Percentiles rank a stretch among this genome's conserved stretches.
These are phyloP conservation scores for Apodemus agrarius DNA, from an alignment of 2,797 vertebrate genomes.

Conservation along the genomic window DNA sequence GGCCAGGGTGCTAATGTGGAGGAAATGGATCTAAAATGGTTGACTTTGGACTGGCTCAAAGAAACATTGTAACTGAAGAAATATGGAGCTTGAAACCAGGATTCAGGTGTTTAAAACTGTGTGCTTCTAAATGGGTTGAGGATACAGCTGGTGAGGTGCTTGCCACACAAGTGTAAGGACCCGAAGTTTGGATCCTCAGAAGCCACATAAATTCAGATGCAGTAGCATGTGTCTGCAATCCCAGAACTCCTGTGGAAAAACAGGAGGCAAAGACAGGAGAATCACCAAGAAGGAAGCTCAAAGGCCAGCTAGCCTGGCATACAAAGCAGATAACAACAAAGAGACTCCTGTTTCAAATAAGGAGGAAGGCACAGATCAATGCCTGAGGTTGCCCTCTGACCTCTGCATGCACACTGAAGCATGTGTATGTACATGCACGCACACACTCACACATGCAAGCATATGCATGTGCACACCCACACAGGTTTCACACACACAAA, in stretches of 20 bases:
- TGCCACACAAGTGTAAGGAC: not conserved
- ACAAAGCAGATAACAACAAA: not conserved
- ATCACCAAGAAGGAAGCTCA: not conserved
- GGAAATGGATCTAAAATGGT: not conserved
- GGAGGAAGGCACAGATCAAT: not conserved
- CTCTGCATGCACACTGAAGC: not conserved
- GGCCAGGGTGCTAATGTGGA: not conserved
- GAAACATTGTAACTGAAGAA: not conserved
- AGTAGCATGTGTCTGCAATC: not conserved
- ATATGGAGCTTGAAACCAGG: not conserved
- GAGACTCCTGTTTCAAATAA: not conserved
- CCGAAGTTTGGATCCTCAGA: not conserved
- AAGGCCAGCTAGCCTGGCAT: not conserved
- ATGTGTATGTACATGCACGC: not conserved
- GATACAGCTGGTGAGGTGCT: not conserved
- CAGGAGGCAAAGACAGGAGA: not conserved
- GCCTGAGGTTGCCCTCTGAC: not conserved
- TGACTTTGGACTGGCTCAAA: constrained; percentile 24
- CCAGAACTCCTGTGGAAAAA: not conserved
- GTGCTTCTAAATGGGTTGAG: not conserved
- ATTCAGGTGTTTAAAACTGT: not conserved
- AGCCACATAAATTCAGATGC: not conserved
- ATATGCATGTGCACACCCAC: too few relatives aligned
- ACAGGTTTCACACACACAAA: not conserved
- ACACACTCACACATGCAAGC: not conserved